Evolutionary conservation across 35 echinoderm and acorn worm species (phyloP), one percentile per base, ranked within the genome.

Genomic region (Heliocidaris erythrogramma): DNA sequence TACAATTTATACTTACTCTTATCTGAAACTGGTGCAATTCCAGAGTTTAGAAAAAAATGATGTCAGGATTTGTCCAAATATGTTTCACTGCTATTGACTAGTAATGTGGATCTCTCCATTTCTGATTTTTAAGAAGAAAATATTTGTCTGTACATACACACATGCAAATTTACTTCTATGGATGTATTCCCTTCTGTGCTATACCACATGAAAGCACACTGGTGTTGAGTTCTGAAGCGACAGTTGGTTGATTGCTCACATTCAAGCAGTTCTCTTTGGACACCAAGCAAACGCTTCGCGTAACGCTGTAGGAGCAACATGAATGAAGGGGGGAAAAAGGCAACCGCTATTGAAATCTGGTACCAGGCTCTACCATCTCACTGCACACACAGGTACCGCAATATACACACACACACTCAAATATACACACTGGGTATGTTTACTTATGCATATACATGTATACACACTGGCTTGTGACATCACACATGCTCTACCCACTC

Each of bases 301-400:
- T 7, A 78, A 78, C 65, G 65, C 65, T 78, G 24, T 78, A 78
- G 21, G 27, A 71, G 65, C 65, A 78, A 78, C 65, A 7, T 27
- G 65, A 21, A 21, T 78, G 4, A 27, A 24, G 27, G 65, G 9
- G 65, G 0, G 7, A 78, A 78, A 78, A 78, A 18, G 60, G 27
- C 65, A 78, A 78, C 65, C 4, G 27, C 65, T 78, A 78, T 78
- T 78, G 65, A 78, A 78, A 78, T 78, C 50, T 48, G n/a, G 91
- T 92, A 29, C 91, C 91, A 92, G 91, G 91, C 91, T 48, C 18
- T 27, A n/a, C 91, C 91, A 8, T 92, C 50, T 59, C 91, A 16
- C 18, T 52, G 49, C 47, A 92, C 91, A 59, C 91, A 48, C 50
- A 30, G 31, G 49, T 30, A 49, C 91, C 50, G 50, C 13, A 14